Percentiles rank a stretch among this genome's conserved stretches.
Evolutionary conservation across 1,140 invertebrate species (phyloP).

Genomic region (Heliconius hermathena): DNA sequence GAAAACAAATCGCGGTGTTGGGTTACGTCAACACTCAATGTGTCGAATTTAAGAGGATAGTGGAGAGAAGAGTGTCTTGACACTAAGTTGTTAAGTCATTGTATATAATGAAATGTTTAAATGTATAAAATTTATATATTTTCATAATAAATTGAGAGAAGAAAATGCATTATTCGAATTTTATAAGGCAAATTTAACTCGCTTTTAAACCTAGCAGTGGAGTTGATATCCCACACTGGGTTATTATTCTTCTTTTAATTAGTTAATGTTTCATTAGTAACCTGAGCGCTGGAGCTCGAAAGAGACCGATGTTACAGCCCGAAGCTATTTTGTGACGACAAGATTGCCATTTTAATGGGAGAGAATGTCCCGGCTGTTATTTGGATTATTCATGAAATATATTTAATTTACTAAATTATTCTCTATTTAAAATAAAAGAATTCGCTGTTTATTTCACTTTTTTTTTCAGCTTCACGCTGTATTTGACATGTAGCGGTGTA

Average conservation of each 20-base stretch:
- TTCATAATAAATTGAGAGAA: background rate
- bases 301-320: background rate
- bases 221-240: background rate
- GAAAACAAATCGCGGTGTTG: too few relatives aligned
- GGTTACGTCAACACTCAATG: background rate
- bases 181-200: background rate
- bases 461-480: background rate
- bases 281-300: background rate
- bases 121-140: background rate
- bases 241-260: slow-evolving; percentile 9
- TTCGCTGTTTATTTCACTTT: background rate
- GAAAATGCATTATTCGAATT: background rate
- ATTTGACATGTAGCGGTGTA: too few relatives aligned
- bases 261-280: slow-evolving; percentile 9
- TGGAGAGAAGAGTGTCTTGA: background rate
- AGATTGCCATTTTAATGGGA: background rate
- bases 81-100: too few relatives aligned
- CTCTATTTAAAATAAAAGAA: too few relatives aligned
- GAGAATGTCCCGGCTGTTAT: background rate
- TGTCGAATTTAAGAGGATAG: background rate
- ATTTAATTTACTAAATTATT: too few relatives aligned
- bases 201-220: background rate
- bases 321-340: background rate
- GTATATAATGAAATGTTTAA: background rate
- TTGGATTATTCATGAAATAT: background rate